A percentile compares a stretch with the other conserved stretches of the same genome.
Conservation (phyloP, 2,888 invertebrate species). For the Chloromyia formosa region DNA sequence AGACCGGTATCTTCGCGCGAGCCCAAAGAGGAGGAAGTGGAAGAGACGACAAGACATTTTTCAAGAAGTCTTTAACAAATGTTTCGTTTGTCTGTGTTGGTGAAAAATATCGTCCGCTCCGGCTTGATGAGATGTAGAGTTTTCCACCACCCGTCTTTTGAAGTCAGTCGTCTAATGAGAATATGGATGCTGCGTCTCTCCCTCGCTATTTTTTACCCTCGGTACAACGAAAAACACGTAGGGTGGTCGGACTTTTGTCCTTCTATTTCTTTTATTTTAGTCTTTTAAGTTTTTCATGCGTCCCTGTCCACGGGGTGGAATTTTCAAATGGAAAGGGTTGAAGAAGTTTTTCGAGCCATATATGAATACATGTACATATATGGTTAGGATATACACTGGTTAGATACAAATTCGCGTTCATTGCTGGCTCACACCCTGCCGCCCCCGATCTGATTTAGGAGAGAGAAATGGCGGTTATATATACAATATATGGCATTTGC, state of each 20-base stretch:
- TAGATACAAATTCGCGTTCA: too few species aligned
- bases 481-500: too few species aligned
- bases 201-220: not conserved
- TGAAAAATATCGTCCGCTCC: not conserved
- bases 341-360: not conserved
- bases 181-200: constrained; percentile 13
- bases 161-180: constrained; percentile 15
- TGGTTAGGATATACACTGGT: too few species aligned
- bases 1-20: not conserved
- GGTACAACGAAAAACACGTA: not conserved
- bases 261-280: constrained; percentile 30
- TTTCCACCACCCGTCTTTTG: constrained; percentile 6
- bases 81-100: constrained; percentile 12
- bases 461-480: too few species aligned
- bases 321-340: constrained; percentile 15
- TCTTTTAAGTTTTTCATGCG: constrained; percentile 29
- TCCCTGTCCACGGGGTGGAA: not conserved
- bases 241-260: constrained; percentile 6
- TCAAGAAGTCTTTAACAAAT: constrained; percentile 27
- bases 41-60: constrained; percentile 9
- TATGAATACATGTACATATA: not conserved
- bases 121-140: constrained; percentile 15
- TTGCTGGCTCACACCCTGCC: not conserved
- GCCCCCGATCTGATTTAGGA: not conserved
- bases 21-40: not conserved